Percentiles rank a stretch among this genome's conserved stretches.
Conservation (phyloP, 2,113 vertebrate genomes). For the Myxocyprinus asiaticus region DNA sequence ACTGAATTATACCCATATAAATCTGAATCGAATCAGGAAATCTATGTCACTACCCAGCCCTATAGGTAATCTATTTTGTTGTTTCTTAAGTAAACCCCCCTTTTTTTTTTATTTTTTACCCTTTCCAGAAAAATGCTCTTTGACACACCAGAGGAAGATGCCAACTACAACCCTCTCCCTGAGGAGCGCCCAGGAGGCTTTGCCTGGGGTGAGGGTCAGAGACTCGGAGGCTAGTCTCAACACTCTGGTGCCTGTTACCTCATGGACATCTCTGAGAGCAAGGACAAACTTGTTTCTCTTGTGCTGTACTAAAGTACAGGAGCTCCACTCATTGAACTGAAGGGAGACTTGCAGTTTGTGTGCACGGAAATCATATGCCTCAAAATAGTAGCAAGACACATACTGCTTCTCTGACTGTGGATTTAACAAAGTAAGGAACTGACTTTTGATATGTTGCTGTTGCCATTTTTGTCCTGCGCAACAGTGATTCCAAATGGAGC, state of each 20-base stretch:
- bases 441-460: constrained; percentile 41
- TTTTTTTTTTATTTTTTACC: not conserved
- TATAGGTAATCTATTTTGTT: not conserved
- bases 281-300: constrained; percentile 63
- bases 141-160: constrained; percentile 91
- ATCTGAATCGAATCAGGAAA: no score
- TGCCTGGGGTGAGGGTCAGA: constrained; percentile 94
- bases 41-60: no score
- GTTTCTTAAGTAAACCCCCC: not conserved
- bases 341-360: constrained; percentile 17
- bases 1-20: no score
- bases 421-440: constrained; percentile 24
- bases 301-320: constrained; percentile 62
- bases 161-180: constrained; percentile 93
- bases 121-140: constrained; percentile 89
- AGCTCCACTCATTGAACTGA: constrained; percentile 16
- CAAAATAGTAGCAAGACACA: constrained; percentile 32
- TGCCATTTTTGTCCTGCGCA: constrained; percentile 37
- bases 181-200: constrained; percentile 95
- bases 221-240: constrained; percentile 77
- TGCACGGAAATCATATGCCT: constrained; percentile 28
- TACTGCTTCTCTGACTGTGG: constrained; percentile 27
- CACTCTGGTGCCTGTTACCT: constrained; percentile 15
- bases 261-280: constrained; percentile 59
- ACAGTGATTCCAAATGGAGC: constrained; percentile 42